These are phyloP conservation scores for Hirtodrosophila duncani DNA, from an alignment of 2,888 invertebrate genomes.

Conservation along the genomic window DNA sequence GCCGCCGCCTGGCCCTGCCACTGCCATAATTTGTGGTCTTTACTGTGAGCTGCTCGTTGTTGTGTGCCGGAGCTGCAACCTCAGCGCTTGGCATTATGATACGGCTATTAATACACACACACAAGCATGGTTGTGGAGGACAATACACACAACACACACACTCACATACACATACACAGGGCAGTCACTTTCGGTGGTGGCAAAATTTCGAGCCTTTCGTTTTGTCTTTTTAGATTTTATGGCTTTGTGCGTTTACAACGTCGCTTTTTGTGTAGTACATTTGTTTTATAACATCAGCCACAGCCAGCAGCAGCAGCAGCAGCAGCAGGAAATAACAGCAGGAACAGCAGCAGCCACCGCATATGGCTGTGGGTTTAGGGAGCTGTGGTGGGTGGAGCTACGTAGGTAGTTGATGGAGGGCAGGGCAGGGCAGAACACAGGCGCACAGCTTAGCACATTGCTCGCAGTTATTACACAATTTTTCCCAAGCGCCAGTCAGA, in stretches of 20 bases:
- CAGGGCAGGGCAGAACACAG: conserved; percentile 11
- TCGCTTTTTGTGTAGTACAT: conserved; percentile 63
- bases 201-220: conserved; percentile 64
- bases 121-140: conserved; percentile 15
- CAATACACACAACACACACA: conserved; percentile 1
- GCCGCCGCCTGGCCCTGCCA: conserved; percentile 21
- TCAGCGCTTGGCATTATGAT: conserved; percentile 57
- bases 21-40: conserved; percentile 65
- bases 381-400: too few relatives aligned
- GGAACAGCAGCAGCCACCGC: conserved; percentile 8
- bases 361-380: too few relatives aligned
- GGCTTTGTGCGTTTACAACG: conserved; percentile 69
- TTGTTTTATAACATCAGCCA: conserved; percentile 62
- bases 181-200: conserved; percentile 54
- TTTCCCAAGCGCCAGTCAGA: conserved; percentile 57
- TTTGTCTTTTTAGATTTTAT: conserved; percentile 70
- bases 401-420: too few relatives aligned
- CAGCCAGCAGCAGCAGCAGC: conserved; percentile 44
- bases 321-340: conserved; percentile 15
- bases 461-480: conserved; percentile 69
- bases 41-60: conserved; percentile 33
- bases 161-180: conserved; percentile 8
- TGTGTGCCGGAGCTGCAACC: conserved; percentile 56
- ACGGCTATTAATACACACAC: conserved; percentile 58
- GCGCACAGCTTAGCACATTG: conserved; percentile 65